phyloP scores from a whole-genome alignment of 2,113 vertebrate genomes.

The Planiliza haematocheilus region DNA sequence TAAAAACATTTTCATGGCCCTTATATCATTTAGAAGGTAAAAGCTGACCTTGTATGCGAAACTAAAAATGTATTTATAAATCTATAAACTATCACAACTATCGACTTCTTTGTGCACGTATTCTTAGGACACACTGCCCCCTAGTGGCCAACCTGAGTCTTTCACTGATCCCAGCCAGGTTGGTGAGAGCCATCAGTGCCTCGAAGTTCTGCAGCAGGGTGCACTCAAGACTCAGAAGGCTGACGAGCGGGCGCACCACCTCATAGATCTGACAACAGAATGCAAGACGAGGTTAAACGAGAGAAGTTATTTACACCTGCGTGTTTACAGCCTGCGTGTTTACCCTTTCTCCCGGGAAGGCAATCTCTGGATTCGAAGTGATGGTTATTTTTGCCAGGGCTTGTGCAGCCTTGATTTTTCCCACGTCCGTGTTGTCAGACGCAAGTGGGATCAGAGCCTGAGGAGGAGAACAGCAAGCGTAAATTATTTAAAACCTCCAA shows the following conservation, averaged over 20 bases:
- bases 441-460: conserved; percentile 94
- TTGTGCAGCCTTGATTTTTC: conserved; percentile 95
- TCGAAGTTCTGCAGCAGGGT: conserved; percentile 96
- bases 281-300: not conserved
- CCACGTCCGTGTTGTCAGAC: conserved; percentile 91
- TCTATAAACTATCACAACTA: no score
- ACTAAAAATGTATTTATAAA: not conserved
- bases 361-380: conserved; percentile 95
- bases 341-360: conserved; percentile 95
- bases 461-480: not conserved
- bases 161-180: conserved; percentile 94
- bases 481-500: conserved; percentile 4
- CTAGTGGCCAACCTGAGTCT: conserved; percentile 88
- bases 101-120: not conserved
- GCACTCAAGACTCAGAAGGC: conserved; percentile 89
- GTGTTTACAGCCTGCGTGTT: no score
- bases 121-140: conserved; percentile 42
- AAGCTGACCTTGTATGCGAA: not conserved
- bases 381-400: conserved; percentile 96
- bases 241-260: conserved; percentile 92
- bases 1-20: not conserved
- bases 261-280: conserved; percentile 89
- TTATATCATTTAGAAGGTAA: not conserved
- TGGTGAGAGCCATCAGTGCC: conserved; percentile 96
- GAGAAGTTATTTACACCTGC: not conserved